Conservation (phyloP, 64 coral and sea anemone species). For the Pachyseris speciosa region DNA sequence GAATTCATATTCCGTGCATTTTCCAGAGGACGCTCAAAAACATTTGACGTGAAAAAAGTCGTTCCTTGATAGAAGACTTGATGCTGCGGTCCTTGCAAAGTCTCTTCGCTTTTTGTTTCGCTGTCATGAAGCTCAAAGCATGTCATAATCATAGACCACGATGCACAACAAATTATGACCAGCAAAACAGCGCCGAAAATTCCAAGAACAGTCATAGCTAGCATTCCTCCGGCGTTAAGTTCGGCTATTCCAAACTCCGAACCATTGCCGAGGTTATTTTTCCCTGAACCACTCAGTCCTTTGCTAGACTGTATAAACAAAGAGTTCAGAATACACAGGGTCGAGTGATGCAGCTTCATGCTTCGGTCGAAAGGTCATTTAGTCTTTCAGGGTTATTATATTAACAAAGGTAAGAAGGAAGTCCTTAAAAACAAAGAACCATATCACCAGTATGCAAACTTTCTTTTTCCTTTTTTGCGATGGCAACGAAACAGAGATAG, state of each 20-base stretch:
- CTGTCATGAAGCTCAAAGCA: slow-evolving; percentile 11
- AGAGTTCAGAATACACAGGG: background rate
- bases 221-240: slow-evolving; percentile 9
- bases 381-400: background rate
- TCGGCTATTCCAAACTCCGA: background rate
- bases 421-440: background rate
- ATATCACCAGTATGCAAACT: background rate
- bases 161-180: slow-evolving; percentile 29
- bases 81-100: background rate
- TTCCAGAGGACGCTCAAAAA: background rate
- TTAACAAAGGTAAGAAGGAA: background rate
- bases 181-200: slow-evolving; percentile 20
- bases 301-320: background rate
- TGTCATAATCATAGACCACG: slow-evolving; percentile 22
- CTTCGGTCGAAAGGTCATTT: background rate
- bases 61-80: background rate
- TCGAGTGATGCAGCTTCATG: background rate
- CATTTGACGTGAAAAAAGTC: background rate
- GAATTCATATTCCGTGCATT: background rate
- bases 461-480: background rate
- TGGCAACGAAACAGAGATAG: background rate
- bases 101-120: background rate
- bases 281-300: background rate
- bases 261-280: background rate
- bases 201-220: slow-evolving; percentile 25